phyloP scores from a whole-genome alignment of 2,113 vertebrate genomes.

The Apteryx owenii region DNA sequence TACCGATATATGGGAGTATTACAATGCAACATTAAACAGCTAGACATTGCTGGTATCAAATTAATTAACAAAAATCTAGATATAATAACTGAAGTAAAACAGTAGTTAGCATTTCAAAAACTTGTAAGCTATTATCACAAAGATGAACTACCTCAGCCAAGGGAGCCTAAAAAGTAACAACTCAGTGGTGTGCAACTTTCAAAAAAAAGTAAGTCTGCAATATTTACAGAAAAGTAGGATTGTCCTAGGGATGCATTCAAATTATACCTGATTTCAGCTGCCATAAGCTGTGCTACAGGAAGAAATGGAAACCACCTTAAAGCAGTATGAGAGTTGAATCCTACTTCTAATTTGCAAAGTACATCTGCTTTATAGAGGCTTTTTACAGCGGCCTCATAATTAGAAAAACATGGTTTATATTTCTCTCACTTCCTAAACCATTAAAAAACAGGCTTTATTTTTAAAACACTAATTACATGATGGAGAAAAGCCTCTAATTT shows the following conservation, averaged over 20 bases:
- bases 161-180: background rate
- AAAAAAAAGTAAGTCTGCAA: background rate
- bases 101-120: background rate
- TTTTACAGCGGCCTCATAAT: conserved; percentile 69
- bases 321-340: conserved; percentile 46
- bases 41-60: background rate
- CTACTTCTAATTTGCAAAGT: conserved; percentile 68
- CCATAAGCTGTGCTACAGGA: background rate
- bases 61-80: background rate
- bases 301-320: conserved; percentile 29
- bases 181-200: background rate
- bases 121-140: background rate
- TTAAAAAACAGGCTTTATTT: conserved; percentile 58
- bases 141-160: background rate
- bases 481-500: conserved; percentile 50
- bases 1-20: background rate
- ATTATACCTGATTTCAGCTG: conserved; percentile 49
- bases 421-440: conserved; percentile 46
- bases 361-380: conserved; percentile 70
- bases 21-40: background rate
- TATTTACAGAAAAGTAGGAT: background rate
- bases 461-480: conserved; percentile 69
- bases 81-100: background rate
- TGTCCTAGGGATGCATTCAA: conserved; percentile 7
- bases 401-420: conserved; percentile 67